Evolutionary conservation across 2,113 vertebrate species (phyloP), one percentile per base, ranked within the genome.

Genomic region (Seriola rivoliana): DNA sequence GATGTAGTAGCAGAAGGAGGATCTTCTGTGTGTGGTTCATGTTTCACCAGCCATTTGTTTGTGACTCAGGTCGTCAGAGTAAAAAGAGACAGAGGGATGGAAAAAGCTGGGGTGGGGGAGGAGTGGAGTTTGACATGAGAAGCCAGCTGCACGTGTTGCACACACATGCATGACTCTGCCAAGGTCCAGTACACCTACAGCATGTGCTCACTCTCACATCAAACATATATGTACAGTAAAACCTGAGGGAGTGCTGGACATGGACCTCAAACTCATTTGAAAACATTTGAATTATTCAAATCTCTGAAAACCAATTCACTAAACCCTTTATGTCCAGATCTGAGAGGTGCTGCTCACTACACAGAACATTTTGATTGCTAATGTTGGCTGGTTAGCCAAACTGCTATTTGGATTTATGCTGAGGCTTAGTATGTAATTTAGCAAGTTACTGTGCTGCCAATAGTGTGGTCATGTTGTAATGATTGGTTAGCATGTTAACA

Each of bases 231-330:
- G 1, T 23, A 4, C 16, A 19, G 4, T 36, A 16, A 13, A 1
- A 11, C 68, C 23, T 2, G 62, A 64, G 36, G 59, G 21, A 55
- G 55, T 1, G 21, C 59, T 70, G 40, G 40, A 42, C 66, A n/a
- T 75, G 66, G 54, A 0, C 3, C 57, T 8, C 17, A 76, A 25
- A 23, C 11, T 78, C 23, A 71, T 87, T 3, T 80, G 68, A 46
- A 59, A 72, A 78, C 13, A 85, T 90, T 88, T 89, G 67, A 88
- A 89, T 89, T 63, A 86, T 88, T 85, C 79, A 83, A 89, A 90
- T 0, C 7, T 69, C 17, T 58, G 3, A 34, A 58, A 10, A 55
- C 3, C 50, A 12, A 0, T 14, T 50, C 23, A 42, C 0, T 11
- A 46, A 12, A 48, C 29, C 5, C 1, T 54, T n/a, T 3, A 29